These are phyloP conservation scores for Crocodylus rhombifer DNA, from an alignment of 2,797 vertebrate species.

Conservation along the genomic window DNA sequence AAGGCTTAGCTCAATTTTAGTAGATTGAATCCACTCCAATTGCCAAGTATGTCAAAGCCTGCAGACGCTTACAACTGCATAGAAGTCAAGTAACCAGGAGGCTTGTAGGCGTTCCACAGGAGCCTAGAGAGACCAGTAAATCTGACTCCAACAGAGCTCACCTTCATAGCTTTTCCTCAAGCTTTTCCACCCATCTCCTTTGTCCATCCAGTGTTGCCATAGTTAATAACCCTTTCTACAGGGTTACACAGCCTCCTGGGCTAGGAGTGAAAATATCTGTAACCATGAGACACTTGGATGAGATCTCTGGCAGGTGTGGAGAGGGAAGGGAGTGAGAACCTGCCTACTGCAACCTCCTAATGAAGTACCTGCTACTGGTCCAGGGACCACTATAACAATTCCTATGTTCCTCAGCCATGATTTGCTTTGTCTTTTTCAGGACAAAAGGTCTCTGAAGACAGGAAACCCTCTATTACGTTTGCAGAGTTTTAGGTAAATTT, in stretches of 20 bases:
- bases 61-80: too few species aligned
- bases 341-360: background rate
- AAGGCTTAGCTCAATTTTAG: too few species aligned
- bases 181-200: background rate
- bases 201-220: background rate
- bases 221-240: background rate
- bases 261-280: background rate
- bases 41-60: too few species aligned
- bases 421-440: background rate
- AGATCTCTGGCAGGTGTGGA: too few species aligned
- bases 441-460: fast-evolving
- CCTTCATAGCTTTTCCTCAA: fast-evolving
- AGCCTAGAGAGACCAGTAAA: too few species aligned
- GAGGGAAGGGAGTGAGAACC: background rate
- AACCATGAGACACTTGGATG: background rate
- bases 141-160: background rate
- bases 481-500: background rate
- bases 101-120: too few species aligned
- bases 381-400: background rate
- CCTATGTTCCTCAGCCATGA: fast-evolving
- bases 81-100: too few species aligned
- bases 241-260: background rate
- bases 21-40: too few species aligned
- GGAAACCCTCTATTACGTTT: background rate
- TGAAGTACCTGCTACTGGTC: background rate